Evolutionary conservation across 2,888 invertebrate genomes (phyloP).

Genomic region (Rhorus exstirpatorius): DNA sequence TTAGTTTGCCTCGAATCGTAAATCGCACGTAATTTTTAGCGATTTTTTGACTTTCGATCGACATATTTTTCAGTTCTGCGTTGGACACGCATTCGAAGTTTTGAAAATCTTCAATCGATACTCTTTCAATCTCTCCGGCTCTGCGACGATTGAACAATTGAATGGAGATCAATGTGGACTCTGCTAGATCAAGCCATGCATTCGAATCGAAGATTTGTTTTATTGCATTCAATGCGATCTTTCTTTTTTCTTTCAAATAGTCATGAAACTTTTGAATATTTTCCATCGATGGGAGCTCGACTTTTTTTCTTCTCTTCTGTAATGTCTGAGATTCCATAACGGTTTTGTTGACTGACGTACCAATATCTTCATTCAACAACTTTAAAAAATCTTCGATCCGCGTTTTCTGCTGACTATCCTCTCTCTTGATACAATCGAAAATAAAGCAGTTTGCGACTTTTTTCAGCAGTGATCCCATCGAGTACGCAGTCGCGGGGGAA

Average conservation of each 20-base stretch:
- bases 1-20: slow-evolving; percentile 64
- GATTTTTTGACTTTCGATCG: slow-evolving; percentile 37
- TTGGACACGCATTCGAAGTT: slow-evolving; percentile 20
- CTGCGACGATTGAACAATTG: slow-evolving; percentile 64
- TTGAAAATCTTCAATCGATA: slow-evolving; percentile 50
- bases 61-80: slow-evolving; percentile 38
- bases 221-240: slow-evolving; percentile 12
- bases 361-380: slow-evolving; percentile 6
- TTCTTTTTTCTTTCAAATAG: slow-evolving; percentile 12
- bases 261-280: too few species aligned
- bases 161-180: slow-evolving; percentile 38
- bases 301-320: slow-evolving; percentile 44
- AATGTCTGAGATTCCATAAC: slow-evolving; percentile 62
- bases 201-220: slow-evolving; percentile 9
- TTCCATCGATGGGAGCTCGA: not conserved
- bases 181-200: slow-evolving; percentile 38
- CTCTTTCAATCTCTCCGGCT: slow-evolving; percentile 57
- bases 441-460: slow-evolving; percentile 17
- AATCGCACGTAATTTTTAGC: slow-evolving; percentile 69
- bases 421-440: slow-evolving; percentile 42
- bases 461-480: slow-evolving; percentile 41
- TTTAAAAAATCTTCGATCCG: not conserved
- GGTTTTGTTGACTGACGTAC: slow-evolving; percentile 60
- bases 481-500: slow-evolving; percentile 40
- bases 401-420: too few species aligned